These are phyloP conservation scores for Thripadectes ignobilis DNA, from an alignment of 2,797 vertebrate species.

Conservation along the genomic window DNA sequence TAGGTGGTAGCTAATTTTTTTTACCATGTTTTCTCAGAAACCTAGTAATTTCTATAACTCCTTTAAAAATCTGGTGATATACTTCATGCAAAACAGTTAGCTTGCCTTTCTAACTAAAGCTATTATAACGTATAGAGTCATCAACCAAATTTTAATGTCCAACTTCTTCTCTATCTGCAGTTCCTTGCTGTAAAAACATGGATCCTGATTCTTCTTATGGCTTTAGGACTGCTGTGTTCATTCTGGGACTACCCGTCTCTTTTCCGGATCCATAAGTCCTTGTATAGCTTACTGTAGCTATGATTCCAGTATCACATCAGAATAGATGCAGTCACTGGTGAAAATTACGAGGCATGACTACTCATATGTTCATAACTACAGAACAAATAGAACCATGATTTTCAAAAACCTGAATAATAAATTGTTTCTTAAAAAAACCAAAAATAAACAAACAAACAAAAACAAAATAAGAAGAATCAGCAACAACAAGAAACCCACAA, in stretches of 20 bases:
- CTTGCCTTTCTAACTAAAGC: not conserved
- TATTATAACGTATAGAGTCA: not conserved
- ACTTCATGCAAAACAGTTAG: not conserved
- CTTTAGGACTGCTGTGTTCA: not conserved
- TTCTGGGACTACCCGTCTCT: not conserved
- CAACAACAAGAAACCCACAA: not conserved
- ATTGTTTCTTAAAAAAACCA: not conserved
- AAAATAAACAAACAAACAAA: not conserved
- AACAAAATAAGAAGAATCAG: not conserved
- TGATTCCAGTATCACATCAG: not conserved
- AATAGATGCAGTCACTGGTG: not conserved
- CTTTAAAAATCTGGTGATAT: not conserved
- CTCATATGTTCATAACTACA: not conserved
- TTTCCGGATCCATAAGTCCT: not conserved
- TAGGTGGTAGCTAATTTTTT: not conserved
- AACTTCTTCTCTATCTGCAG: not conserved
- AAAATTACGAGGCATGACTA: not conserved
- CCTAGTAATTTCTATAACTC: accelerated
- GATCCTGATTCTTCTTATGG: not conserved
- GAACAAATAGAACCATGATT: not conserved
- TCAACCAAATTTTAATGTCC: not conserved
- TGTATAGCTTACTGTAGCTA: not conserved
- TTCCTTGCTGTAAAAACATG: not conserved
- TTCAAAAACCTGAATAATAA: not conserved
- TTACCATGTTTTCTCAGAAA: not conserved